Percentiles rank a stretch among this genome's conserved stretches.
Evolutionary conservation across 2,797 vertebrate genomes (phyloP).

Genomic region (Lates japonicus): DNA sequence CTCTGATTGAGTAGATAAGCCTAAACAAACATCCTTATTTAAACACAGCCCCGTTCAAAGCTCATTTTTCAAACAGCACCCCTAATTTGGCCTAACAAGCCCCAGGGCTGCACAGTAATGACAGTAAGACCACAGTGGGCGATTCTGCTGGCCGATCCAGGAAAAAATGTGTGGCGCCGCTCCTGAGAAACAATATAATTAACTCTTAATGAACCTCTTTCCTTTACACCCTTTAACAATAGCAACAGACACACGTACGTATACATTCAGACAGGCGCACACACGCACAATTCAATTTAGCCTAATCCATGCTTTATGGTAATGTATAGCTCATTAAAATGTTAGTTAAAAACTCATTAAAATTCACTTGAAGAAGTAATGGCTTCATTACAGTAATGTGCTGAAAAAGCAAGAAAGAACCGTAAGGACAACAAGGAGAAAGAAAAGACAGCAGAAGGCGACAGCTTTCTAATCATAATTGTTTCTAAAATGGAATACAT

Average conservation of each 20-base stretch:
- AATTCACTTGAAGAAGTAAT: slow-evolving; percentile 94
- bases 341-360: slow-evolving; percentile 98
- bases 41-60: slow-evolving; percentile 70
- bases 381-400: slow-evolving; percentile 95
- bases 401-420: slow-evolving; percentile 88
- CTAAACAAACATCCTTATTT: slow-evolving; percentile 80
- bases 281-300: slow-evolving; percentile 88
- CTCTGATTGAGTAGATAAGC: slow-evolving; percentile 56
- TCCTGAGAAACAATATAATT: slow-evolving; percentile 91
- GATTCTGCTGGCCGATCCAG: slow-evolving; percentile 77
- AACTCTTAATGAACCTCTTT: slow-evolving; percentile 92
- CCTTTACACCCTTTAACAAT: slow-evolving; percentile 74
- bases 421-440: slow-evolving; percentile 86
- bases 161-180: slow-evolving; percentile 81
- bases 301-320: slow-evolving; percentile 93
- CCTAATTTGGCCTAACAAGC: slow-evolving; percentile 84
- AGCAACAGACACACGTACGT: slow-evolving; percentile 57
- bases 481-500: slow-evolving; percentile 92
- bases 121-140: slow-evolving; percentile 76
- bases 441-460: slow-evolving; percentile 83
- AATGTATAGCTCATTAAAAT: slow-evolving; percentile 96
- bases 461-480: slow-evolving; percentile 94
- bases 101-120: slow-evolving; percentile 78
- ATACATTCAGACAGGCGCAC: slow-evolving; percentile 50
- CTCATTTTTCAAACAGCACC: slow-evolving; percentile 68